Conservation (phyloP, 2,888 invertebrate genomes). For the Orthosia gracilis region DNA sequence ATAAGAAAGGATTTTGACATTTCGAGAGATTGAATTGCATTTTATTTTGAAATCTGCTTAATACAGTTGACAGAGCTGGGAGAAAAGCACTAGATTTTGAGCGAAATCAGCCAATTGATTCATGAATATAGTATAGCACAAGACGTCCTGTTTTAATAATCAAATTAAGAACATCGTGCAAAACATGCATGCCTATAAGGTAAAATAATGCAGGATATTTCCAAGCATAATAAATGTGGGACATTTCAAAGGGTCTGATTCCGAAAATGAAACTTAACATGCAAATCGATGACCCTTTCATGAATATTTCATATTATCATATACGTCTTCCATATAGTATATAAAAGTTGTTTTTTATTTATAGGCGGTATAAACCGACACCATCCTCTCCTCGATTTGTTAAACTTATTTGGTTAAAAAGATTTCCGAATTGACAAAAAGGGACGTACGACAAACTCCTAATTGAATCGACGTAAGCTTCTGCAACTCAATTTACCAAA, state of each 20-base stretch:
- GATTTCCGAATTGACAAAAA: slow-evolving; percentile 43
- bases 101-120: slow-evolving; percentile 45
- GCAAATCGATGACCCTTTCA: slow-evolving; percentile 25
- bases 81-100: slow-evolving; percentile 22
- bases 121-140: slow-evolving; percentile 2
- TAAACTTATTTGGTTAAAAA: slow-evolving; percentile 50
- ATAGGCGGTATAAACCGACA: slow-evolving; percentile 10
- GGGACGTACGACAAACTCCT: slow-evolving; percentile 49
- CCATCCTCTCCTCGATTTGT: slow-evolving; percentile 28
- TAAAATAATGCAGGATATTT: background rate
- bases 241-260: background rate
- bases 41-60: slow-evolving; percentile 9
- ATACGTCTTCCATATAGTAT: slow-evolving; percentile 1
- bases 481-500: slow-evolving; percentile 68
- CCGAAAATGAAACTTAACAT: slow-evolving; percentile 25
- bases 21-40: slow-evolving; percentile 57
- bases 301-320: slow-evolving; percentile 1
- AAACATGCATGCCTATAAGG: slow-evolving; percentile 35
- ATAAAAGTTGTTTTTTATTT: slow-evolving; percentile 25
- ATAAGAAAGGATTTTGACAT: slow-evolving; percentile 9
- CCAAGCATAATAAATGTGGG: too few species aligned
- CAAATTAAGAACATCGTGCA: background rate
- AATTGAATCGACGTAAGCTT: slow-evolving; percentile 63
- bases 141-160: background rate
- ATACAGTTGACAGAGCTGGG: slow-evolving; percentile 1